These are phyloP conservation scores for Prosapia bicincta DNA, from an alignment of 2,888 invertebrate species.

Conservation along the genomic window DNA sequence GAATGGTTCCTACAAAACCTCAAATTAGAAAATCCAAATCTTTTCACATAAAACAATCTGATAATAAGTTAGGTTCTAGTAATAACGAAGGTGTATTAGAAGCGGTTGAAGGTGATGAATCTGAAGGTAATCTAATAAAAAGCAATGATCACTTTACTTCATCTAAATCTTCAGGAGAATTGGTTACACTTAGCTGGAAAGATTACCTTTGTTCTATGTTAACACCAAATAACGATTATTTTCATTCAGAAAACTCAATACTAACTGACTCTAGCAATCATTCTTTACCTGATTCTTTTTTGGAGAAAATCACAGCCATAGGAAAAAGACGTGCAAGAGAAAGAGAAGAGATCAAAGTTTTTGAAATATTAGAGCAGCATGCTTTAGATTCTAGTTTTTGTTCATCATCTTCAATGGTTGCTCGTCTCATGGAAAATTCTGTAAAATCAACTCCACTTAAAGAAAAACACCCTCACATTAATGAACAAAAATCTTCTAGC, in stretches of 20 bases:
- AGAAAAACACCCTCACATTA: not conserved
- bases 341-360: constrained; percentile 17
- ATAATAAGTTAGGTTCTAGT: not conserved
- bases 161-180: not conserved
- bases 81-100: not conserved
- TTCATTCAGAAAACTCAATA: not conserved
- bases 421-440: constrained; percentile 18
- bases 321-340: constrained; percentile 8
- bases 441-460: constrained; percentile 17
- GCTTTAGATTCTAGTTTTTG: constrained; percentile 21
- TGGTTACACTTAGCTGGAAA: not conserved
- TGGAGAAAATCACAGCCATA: constrained; percentile 7
- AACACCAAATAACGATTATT: not conserved
- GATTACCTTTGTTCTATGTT: not conserved
- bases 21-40: not conserved
- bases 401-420: constrained; percentile 14
- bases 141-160: not conserved
- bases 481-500: not conserved
- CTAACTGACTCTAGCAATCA: constrained; percentile 8
- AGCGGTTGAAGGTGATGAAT: not conserved
- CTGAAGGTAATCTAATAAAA: not conserved
- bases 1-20: constrained; percentile 3
- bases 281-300: constrained; percentile 11
- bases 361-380: constrained; percentile 19
- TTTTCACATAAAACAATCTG: not conserved